Evolutionary conservation across 2,797 vertebrate genomes (phyloP).

Genomic region (Hybognathus amarus): DNA sequence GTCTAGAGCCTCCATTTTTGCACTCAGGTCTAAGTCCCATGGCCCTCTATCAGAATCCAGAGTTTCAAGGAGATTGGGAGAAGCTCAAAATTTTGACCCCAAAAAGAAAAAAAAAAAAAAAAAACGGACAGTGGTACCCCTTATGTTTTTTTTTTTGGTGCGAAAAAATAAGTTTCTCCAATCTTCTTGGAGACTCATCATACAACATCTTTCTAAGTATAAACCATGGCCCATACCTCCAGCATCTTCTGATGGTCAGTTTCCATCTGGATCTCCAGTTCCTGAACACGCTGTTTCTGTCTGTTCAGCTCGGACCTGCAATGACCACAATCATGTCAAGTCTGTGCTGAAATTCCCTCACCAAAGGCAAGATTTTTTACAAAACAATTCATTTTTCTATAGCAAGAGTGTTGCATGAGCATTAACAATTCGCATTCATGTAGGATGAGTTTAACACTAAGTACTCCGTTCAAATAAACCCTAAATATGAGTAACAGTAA

Average conservation of each 20-base stretch:
- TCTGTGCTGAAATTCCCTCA: background rate
- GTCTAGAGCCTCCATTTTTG: too few species aligned
- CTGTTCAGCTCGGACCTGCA: slow-evolving; percentile 86
- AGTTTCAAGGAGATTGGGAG: too few species aligned
- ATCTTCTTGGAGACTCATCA: too few species aligned
- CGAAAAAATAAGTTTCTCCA: too few species aligned
- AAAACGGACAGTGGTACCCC: too few species aligned
- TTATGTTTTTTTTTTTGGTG: too few species aligned
- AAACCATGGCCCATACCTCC: slow-evolving; percentile 78
- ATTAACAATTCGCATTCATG: background rate
- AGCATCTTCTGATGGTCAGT: slow-evolving; percentile 77
- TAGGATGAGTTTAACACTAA: background rate
- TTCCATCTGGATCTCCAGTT: slow-evolving; percentile 86
- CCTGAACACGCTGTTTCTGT: slow-evolving; percentile 86
- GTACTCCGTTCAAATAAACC: background rate
- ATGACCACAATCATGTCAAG: slow-evolving; percentile 33
- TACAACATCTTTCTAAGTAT: background rate
- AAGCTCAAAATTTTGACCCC: too few species aligned
- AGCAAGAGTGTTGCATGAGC: background rate
- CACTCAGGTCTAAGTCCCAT: too few species aligned
- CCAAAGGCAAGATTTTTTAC: too few species aligned
- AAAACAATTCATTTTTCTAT: too few species aligned
- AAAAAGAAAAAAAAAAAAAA: too few species aligned
- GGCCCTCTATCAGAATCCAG: too few species aligned
- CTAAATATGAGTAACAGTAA: background rate